Evolutionary conservation across 2,888 invertebrate species (phyloP).

Genomic region (Metopia argyrocephala): DNA sequence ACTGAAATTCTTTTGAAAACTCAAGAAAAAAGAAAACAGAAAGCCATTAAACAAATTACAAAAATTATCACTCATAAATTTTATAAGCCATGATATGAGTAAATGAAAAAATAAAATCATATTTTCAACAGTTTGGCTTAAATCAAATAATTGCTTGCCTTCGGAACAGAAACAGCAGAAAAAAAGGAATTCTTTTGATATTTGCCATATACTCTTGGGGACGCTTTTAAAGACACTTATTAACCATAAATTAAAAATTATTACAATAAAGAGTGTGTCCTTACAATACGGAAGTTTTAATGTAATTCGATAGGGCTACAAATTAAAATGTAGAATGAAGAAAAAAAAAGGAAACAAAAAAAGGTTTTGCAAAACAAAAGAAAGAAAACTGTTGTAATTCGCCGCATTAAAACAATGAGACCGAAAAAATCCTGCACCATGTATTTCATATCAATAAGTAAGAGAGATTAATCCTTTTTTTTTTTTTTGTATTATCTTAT

Average conservation of each 20-base stretch:
- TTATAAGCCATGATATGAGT: background rate
- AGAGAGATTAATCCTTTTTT: constrained; percentile 41
- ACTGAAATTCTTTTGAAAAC: background rate
- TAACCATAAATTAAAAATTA: constrained; percentile 51
- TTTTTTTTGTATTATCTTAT: background rate
- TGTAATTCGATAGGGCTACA: constrained; percentile 52
- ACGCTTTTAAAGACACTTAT: constrained; percentile 34
- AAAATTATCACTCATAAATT: constrained; percentile 41
- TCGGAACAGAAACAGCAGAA: background rate
- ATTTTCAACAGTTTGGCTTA: constrained; percentile 28
- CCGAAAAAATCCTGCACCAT: constrained; percentile 1
- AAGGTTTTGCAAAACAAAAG: background rate
- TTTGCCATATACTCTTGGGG: constrained; percentile 12
- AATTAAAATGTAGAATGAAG: background rate
- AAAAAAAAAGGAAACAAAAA: constrained; percentile 11
- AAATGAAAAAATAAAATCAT: constrained; percentile 13
- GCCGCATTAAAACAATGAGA: constrained; percentile 2
- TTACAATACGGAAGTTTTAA: constrained; percentile 29
- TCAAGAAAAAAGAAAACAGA: background rate
- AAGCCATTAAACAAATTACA: constrained; percentile 44
- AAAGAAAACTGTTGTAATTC: constrained; percentile 24
- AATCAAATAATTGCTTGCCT: constrained; percentile 23
- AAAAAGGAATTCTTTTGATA: background rate
- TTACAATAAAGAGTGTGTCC: background rate
- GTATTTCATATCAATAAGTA: background rate